Evolutionary conservation across 2,888 invertebrate genomes (phyloP).

Genomic region (Galeruca laticollis): DNA sequence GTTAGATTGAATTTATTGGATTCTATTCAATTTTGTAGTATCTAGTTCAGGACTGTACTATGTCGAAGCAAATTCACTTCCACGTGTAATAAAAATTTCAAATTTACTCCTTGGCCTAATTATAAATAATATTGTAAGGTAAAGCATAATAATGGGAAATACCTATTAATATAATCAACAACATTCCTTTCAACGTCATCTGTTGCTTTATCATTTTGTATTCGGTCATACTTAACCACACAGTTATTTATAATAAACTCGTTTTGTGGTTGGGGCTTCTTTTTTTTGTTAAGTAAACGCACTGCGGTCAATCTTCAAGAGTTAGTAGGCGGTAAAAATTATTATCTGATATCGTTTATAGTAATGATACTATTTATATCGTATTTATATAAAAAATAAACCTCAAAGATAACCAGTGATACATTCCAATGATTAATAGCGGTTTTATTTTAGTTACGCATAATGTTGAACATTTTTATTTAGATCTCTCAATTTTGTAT

Average conservation of each 20-base stretch:
- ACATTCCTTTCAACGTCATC: slow-evolving; percentile 16
- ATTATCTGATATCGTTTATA: slow-evolving; percentile 32
- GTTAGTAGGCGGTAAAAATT: slow-evolving; percentile 32
- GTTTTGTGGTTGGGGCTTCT: slow-evolving; percentile 14
- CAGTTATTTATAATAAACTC: slow-evolving; percentile 15
- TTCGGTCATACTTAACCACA: slow-evolving; percentile 20
- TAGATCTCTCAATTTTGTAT: too few species aligned
- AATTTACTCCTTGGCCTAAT: not conserved
- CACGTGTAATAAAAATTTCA: too few species aligned
- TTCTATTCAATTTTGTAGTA: too few species aligned
- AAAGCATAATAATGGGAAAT: slow-evolving; percentile 21
- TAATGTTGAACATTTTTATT: too few species aligned
- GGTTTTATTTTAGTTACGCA: not conserved
- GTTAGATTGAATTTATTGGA: too few species aligned
- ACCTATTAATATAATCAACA: slow-evolving; percentile 21
- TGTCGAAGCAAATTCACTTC: too few species aligned
- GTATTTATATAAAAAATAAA: slow-evolving; percentile 24
- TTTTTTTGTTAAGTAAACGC: slow-evolving; percentile 17
- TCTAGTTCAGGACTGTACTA: too few species aligned
- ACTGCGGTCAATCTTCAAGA: slow-evolving; percentile 17
- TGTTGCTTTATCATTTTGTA: slow-evolving; percentile 22
- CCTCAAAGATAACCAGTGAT: slow-evolving; percentile 23
- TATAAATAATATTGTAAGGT: not conserved
- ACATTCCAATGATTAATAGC: slow-evolving; percentile 19
- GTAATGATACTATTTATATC: slow-evolving; percentile 30